phyloP scores from a whole-genome alignment of 2,113 vertebrate species.

The Conger conger region DNA sequence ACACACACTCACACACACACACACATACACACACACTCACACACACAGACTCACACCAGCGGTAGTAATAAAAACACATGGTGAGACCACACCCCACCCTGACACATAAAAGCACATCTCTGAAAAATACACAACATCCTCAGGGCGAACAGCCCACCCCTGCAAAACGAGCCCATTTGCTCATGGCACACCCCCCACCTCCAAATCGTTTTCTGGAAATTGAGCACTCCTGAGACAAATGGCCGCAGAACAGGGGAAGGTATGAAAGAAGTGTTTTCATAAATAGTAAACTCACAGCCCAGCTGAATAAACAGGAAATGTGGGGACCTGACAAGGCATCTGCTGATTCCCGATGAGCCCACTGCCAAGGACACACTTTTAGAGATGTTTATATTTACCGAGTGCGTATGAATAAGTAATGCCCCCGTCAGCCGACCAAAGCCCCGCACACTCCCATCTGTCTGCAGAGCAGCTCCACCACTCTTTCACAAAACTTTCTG shows the following conservation, averaged over 20 bases:
- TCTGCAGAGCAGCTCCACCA: background rate
- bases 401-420: constrained; percentile 52
- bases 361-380: constrained; percentile 45
- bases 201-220: background rate
- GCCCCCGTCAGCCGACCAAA: constrained; percentile 44
- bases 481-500: background rate
- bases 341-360: constrained; percentile 48
- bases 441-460: background rate
- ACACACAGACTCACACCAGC: constrained; percentile 6
- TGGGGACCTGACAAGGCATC: constrained; percentile 57
- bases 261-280: constrained; percentile 28
- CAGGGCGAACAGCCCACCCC: background rate
- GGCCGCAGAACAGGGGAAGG: constrained; percentile 10
- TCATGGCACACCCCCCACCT: background rate
- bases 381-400: constrained; percentile 62
- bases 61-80: background rate
- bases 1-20: too few relatives aligned
- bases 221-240: constrained; percentile 28
- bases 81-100: background rate
- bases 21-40: too few relatives aligned
- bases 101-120: constrained; percentile 20
- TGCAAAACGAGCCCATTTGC: constrained; percentile 19
- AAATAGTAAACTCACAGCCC: constrained; percentile 48
- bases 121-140: background rate
- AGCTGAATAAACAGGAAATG: constrained; percentile 49